A percentile compares a stretch with the other conserved stretches of the same genome.
Evolutionary conservation across 2,113 vertebrate genomes (phyloP).

Genomic region (Zeus faber): DNA sequence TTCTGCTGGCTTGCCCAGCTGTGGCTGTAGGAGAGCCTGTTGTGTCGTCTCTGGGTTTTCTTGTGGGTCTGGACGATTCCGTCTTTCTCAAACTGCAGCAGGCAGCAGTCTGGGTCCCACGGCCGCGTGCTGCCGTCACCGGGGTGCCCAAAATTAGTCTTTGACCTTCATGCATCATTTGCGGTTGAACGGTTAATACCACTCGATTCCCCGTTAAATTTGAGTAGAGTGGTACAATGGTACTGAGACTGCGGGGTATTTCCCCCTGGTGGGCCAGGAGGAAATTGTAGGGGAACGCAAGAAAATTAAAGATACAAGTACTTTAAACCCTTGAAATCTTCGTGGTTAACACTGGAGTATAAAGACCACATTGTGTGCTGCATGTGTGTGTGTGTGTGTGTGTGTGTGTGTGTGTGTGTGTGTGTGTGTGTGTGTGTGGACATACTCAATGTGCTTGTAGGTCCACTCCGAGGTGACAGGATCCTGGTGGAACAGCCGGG

Average conservation of each 20-base stretch:
- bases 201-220: too few species aligned
- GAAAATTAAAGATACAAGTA: too few species aligned
- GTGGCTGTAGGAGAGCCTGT: conserved; percentile 73
- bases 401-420: background rate
- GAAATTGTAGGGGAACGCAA: too few species aligned
- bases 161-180: too few species aligned
- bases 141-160: too few species aligned
- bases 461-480: conserved; percentile 79
- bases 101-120: conserved; percentile 84
- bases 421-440: conserved; percentile 9
- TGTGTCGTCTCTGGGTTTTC: conserved; percentile 65
- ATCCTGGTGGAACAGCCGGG: conserved; percentile 81
- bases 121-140: conserved; percentile 75
- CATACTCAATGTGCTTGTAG: conserved; percentile 87
- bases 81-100: conserved; percentile 89
- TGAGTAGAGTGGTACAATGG: too few species aligned
- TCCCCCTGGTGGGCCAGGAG: too few species aligned
- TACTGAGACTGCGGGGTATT: too few species aligned
- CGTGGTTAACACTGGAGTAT: too few species aligned
- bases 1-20: conserved; percentile 77
- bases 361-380: background rate
- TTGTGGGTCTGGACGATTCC: conserved; percentile 86
- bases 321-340: too few species aligned
- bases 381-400: background rate
- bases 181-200: too few species aligned